Percentiles rank a stretch among this genome's conserved stretches.
These are phyloP conservation scores for Baronia brevicornis DNA, from an alignment of 2,888 invertebrate genomes.

Conservation along the genomic window DNA sequence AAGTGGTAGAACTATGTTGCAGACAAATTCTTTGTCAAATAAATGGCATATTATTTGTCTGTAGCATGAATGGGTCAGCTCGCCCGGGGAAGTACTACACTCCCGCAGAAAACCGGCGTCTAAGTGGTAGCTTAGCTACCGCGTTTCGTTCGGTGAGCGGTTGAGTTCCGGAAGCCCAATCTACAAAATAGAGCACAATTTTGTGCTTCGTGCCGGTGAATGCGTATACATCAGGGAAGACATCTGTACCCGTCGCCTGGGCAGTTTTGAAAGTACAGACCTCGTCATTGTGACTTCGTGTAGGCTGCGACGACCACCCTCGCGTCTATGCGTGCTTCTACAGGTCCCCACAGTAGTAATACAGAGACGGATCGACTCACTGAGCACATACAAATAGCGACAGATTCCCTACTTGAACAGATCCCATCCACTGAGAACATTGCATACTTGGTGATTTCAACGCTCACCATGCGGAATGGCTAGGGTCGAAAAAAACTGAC, in stretches of 20 bases:
- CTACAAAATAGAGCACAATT: constrained; percentile 2
- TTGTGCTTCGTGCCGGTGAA: constrained; percentile 4
- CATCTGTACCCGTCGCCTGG: too few species aligned
- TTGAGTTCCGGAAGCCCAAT: too few species aligned
- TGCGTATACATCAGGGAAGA: constrained; percentile 7
- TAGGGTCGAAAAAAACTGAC: constrained; percentile 3
- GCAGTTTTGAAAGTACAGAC: constrained; percentile 3
- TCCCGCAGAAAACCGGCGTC: too few species aligned
- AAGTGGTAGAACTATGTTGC: too few species aligned
- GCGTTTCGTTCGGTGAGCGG: too few species aligned
- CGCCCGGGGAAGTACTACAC: too few species aligned
- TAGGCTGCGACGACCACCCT: too few species aligned
- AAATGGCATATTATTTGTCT: too few species aligned
- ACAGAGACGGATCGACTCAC: constrained; percentile 4
- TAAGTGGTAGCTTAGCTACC: too few species aligned
- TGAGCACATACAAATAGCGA: too few species aligned
- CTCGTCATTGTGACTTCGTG: constrained; percentile 4
- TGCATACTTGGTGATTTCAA: constrained; percentile 9
- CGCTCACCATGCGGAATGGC: constrained; percentile 5
- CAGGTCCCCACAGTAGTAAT: constrained; percentile 7
- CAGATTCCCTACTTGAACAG: constrained; percentile 1
- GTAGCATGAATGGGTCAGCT: too few species aligned
- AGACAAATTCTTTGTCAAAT: too few species aligned
- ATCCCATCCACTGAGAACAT: constrained; percentile 8
- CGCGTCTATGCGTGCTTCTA: constrained; percentile 9